Conservation (phyloP, 2,888 invertebrate species). For the Agriopis leucophaearia region DNA sequence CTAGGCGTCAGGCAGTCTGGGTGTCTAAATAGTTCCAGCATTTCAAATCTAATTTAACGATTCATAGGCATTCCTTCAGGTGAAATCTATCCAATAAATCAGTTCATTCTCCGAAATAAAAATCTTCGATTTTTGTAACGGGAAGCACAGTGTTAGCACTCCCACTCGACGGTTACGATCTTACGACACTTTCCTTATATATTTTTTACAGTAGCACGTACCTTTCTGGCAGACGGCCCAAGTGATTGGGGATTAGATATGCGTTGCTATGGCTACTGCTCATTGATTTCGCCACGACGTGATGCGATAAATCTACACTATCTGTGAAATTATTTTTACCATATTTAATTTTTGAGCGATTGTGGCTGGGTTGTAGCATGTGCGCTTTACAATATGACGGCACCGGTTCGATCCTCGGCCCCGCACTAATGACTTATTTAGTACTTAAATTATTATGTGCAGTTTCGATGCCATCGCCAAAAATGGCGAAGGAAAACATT, state of each 20-base stretch:
- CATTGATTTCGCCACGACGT: slow-evolving; percentile 21
- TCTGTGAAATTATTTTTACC: not conserved
- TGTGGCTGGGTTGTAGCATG: too few species aligned
- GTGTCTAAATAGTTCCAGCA: not conserved
- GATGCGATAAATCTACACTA: not conserved
- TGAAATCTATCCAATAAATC: slow-evolving; percentile 4
- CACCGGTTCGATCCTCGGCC: too few species aligned
- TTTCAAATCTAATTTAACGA: not conserved
- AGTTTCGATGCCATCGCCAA: too few species aligned
- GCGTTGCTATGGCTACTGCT: not conserved
- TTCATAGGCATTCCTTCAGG: slow-evolving; percentile 3
- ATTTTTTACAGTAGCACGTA: slow-evolving; percentile 18
- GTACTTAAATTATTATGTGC: too few species aligned
- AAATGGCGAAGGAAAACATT: too few species aligned
- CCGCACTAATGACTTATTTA: too few species aligned
- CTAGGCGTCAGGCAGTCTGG: slow-evolving; percentile 19
- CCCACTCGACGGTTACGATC: slow-evolving; percentile 24
- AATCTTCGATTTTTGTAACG: slow-evolving; percentile 14
- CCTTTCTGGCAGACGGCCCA: slow-evolving; percentile 28
- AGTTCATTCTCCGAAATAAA: slow-evolving; percentile 15
- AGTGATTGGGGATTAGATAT: slow-evolving; percentile 21
- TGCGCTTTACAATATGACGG: too few species aligned
- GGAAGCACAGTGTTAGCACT: slow-evolving; percentile 23
- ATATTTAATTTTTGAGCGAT: too few species aligned
- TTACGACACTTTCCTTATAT: slow-evolving; percentile 30